phyloP scores from a whole-genome alignment of 1,140 invertebrate species.

The Drosophila punjabiensis region DNA sequence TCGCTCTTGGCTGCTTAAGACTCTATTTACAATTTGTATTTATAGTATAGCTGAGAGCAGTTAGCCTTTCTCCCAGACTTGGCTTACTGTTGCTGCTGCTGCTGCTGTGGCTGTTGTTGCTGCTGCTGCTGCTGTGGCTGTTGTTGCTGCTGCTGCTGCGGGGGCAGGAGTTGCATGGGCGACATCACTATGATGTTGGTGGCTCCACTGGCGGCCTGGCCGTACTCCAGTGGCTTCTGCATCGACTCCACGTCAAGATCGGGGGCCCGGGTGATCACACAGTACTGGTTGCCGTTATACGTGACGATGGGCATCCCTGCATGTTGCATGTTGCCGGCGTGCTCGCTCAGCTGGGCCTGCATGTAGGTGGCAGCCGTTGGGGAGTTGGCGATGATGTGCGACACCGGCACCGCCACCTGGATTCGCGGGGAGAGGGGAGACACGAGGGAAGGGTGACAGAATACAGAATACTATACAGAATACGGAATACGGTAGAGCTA shows the following conservation, averaged over 20 bases:
- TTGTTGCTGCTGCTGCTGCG: slow-evolving; percentile 62
- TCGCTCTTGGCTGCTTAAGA: slow-evolving; percentile 71
- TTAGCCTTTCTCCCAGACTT: slow-evolving; percentile 39
- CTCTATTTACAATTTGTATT: slow-evolving; percentile 83
- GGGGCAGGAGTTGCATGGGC: slow-evolving; percentile 68
- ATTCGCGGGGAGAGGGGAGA: slow-evolving; percentile 44
- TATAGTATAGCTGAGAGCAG: slow-evolving; percentile 61
- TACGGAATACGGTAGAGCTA: slow-evolving; percentile 32
- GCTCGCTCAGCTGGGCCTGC: slow-evolving; percentile 80
- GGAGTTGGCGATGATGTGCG: slow-evolving; percentile 83
- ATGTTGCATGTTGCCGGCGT: slow-evolving; percentile 85
- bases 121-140: slow-evolving; percentile 27
- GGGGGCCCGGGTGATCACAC: slow-evolving; percentile 75
- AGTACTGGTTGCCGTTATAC: slow-evolving; percentile 83
- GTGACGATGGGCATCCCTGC: slow-evolving; percentile 78
- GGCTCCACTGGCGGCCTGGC: slow-evolving; percentile 55
- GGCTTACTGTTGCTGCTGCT: slow-evolving; percentile 42
- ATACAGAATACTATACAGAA: slow-evolving; percentile 59
- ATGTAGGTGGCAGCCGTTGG: slow-evolving; percentile 83
- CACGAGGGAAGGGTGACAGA: slow-evolving; percentile 61
- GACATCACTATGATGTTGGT: slow-evolving; percentile 83
- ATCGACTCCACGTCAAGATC: slow-evolving; percentile 66
- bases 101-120: background rate
- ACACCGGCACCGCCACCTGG: slow-evolving; percentile 77
- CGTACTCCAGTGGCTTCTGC: slow-evolving; percentile 75